Evolutionary conservation across 2,113 vertebrate genomes (phyloP).

Genomic region (Macaca fascicularis): DNA sequence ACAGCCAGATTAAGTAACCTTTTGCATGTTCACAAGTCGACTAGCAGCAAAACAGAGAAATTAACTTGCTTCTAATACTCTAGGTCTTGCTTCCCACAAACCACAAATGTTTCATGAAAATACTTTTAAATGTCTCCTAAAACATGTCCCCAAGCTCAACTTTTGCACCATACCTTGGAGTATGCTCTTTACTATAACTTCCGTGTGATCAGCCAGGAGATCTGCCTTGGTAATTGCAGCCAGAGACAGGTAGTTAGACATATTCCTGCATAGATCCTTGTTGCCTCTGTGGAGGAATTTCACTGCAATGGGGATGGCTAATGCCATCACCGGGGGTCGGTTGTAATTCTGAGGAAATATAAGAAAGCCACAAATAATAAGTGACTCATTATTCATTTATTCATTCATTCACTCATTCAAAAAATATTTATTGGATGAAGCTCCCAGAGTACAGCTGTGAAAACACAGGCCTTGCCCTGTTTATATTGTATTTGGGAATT

Average conservation of each 20-base stretch:
- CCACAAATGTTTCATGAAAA: background rate
- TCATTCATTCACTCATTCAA: background rate
- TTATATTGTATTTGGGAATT: background rate
- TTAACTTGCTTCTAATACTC: background rate
- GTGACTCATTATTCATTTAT: background rate
- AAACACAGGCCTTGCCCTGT: background rate
- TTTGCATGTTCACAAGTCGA: background rate
- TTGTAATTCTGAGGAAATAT: conserved; percentile 91
- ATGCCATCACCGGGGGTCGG: conserved; percentile 90
- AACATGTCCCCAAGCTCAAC: background rate
- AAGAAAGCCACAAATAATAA: conserved; percentile 21
- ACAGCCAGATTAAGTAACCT: background rate
- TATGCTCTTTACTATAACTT: conserved; percentile 90
- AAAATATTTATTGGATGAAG: background rate
- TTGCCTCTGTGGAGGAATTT: conserved; percentile 93
- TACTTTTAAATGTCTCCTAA: background rate
- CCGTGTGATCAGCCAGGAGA: conserved; percentile 93
- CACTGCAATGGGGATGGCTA: conserved; percentile 96
- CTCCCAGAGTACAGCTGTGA: background rate
- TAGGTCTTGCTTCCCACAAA: background rate
- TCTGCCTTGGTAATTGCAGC: conserved; percentile 92
- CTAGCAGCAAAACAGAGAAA: background rate
- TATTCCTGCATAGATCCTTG: conserved; percentile 93
- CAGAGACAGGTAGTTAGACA: conserved; percentile 96
- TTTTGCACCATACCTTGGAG: conserved; percentile 89